A percentile compares a stretch with the other conserved stretches of the same genome.
phyloP scores from a whole-genome alignment of 2,888 invertebrate species.

The Eupithecia subfuscata region DNA sequence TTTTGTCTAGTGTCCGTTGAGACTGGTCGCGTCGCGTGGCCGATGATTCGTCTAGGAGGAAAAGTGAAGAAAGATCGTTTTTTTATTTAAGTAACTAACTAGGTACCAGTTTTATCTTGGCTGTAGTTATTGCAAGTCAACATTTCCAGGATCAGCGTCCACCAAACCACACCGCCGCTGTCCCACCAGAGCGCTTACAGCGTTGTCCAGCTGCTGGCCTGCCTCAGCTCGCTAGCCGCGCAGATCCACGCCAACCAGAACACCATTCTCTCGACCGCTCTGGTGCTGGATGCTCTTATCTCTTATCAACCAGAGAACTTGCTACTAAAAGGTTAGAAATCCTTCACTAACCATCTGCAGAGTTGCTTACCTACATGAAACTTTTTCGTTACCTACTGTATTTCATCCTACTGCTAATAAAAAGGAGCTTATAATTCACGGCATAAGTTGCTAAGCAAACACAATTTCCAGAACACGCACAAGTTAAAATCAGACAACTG shows the following conservation, averaged over 20 bases:
- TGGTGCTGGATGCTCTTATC: slow-evolving; percentile 69
- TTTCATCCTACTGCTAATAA: no score
- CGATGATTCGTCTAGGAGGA: no score
- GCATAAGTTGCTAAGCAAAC: neutral
- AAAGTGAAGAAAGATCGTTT: no score
- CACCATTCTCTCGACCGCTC: slow-evolving; percentile 65
- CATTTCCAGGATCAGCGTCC: slow-evolving; percentile 58
- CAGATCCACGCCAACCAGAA: slow-evolving; percentile 60
- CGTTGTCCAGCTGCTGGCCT: slow-evolving; percentile 70
- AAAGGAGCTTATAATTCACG: neutral
- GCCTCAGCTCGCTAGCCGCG: slow-evolving; percentile 60
- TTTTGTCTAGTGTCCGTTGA: no score
- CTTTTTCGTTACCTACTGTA: no score
- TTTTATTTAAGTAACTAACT: no score
- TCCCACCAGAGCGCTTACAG: slow-evolving; percentile 77
- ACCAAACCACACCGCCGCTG: slow-evolving; percentile 64
- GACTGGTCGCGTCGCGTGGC: no score
- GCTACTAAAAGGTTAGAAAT: slow-evolving; percentile 48
- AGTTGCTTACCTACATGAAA: neutral
- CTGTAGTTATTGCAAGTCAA: neutral
- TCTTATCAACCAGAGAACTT: slow-evolving; percentile 70
- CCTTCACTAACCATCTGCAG: neutral
- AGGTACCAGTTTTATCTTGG: no score
- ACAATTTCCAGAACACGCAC: neutral
- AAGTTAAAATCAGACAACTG: neutral